Percentiles rank a stretch among this genome's conserved stretches.
Evolutionary conservation across 1,140 invertebrate genomes (phyloP).

Genomic region (Euura saliciscinereae): DNA sequence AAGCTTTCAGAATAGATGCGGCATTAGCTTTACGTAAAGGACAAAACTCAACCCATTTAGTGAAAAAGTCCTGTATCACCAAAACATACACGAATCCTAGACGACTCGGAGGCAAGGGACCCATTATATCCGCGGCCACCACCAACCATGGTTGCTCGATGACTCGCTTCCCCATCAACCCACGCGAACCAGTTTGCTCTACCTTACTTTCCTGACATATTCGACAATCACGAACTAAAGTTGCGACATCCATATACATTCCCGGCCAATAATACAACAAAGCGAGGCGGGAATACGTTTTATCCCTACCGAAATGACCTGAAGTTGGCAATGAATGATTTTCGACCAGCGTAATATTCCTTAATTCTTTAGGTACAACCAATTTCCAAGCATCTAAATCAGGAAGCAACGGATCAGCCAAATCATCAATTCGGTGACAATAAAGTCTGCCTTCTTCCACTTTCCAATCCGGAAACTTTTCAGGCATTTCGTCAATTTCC

Average conservation of each 20-base stretch:
- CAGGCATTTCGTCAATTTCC: background rate
- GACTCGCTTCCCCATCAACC: slow-evolving; percentile 32
- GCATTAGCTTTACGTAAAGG: slow-evolving; percentile 19
- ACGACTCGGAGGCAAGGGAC: slow-evolving; percentile 36
- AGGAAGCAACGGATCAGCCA: background rate
- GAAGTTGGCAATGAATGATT: slow-evolving; percentile 29
- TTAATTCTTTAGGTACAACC: background rate
- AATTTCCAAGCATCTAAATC: slow-evolving; percentile 6
- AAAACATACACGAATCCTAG: slow-evolving; percentile 39
- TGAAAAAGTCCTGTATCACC: slow-evolving; percentile 44
- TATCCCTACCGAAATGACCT: slow-evolving; percentile 33
- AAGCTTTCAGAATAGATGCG: background rate
- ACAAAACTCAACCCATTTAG: slow-evolving; percentile 33
- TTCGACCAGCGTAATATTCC: slow-evolving; percentile 13
- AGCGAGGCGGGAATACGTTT: slow-evolving; percentile 24
- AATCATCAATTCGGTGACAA: background rate
- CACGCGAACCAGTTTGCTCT: slow-evolving; percentile 26
- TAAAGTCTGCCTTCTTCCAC: background rate
- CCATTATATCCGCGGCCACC: slow-evolving; percentile 39
- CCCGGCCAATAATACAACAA: slow-evolving; percentile 25
- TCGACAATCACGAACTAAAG: slow-evolving; percentile 30
- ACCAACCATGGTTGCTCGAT: slow-evolving; percentile 31
- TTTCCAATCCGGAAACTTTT: background rate
- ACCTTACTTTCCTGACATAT: slow-evolving; percentile 35
- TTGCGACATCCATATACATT: slow-evolving; percentile 17